Evolutionary conservation across 2,797 vertebrate genomes (phyloP), one percentile per base, ranked within the genome.

Genomic region (Merluccius polli): DNA sequence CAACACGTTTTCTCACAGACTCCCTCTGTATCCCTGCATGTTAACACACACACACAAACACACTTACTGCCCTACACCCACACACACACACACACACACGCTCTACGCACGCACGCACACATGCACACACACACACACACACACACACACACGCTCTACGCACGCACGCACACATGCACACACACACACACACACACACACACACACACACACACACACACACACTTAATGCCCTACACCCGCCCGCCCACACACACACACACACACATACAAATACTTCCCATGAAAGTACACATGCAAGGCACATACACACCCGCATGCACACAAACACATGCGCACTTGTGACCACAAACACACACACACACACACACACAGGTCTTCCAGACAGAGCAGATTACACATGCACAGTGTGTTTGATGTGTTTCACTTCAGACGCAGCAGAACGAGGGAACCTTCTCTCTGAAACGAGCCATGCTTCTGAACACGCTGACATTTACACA

Each of bases 401-500:
- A 81, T 89, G 88, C 90, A 91, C 87, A 88, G 41, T 87, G 89
- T 92, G 84, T 88, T 85, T 83, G 83, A 89, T 84, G 86, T 83
- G 88, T 88, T 89, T 86, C 85, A 83, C 82, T 90, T 87, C 81
- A 89, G 85, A 84, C 78, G 76, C 77, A 81, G 83, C 81, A 75
- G 76, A 81, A 83, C 79, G 79, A 90, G 88, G 84, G 88, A 86
- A 88, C 88, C 85, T 86, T 81, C 87, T 82, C 82, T 78, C 78
- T 76, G 86, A 88, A 84, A 78, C 16, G 79, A 89, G 88, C 86
- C 89, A 85, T 86, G 89, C 87, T 85, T 89, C 84, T 82, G 86
- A 92, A 86, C 89, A 84, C 83, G 83, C 78, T 91, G 90, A 92
- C 89, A 92, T 92, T 91, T 84, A 74, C 84, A 84, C 83, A 35